A percentile compares a stretch with the other conserved stretches of the same genome.
These are phyloP conservation scores for Sepiola atlantica DNA, from an alignment of 2,888 invertebrate species.

Conservation along the genomic window DNA sequence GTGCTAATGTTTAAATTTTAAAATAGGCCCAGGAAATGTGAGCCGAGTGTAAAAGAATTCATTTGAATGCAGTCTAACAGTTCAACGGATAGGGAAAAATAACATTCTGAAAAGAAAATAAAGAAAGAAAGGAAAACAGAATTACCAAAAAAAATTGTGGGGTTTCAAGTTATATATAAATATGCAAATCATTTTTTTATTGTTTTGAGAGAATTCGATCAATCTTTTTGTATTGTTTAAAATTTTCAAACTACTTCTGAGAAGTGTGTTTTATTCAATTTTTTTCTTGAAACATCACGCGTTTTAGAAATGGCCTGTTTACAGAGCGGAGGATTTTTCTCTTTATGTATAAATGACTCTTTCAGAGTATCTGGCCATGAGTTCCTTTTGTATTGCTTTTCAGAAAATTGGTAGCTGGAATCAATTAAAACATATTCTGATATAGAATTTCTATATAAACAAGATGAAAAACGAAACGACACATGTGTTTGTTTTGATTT, in stretches of 20 bases:
- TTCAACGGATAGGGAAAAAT: background rate
- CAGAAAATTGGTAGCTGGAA: constrained; percentile 20
- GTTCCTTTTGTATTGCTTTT: background rate
- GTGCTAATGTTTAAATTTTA: background rate
- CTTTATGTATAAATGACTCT: background rate
- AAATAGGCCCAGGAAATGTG: background rate
- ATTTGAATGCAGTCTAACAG: background rate
- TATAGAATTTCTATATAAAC: constrained; percentile 1
- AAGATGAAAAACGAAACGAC: background rate
- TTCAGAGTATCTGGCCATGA: background rate
- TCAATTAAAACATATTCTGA: constrained; percentile 22
- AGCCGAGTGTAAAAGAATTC: background rate
- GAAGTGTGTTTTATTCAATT: background rate
- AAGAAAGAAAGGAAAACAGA: background rate
- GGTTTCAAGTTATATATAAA: background rate
- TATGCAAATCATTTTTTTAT: background rate
- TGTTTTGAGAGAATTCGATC: background rate
- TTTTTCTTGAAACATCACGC: constrained; percentile 8
- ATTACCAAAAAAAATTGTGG: background rate
- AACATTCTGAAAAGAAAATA: background rate
- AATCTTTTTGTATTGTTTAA: background rate
- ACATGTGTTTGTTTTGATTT: background rate
- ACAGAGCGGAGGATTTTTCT: background rate
- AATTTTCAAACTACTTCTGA: background rate
- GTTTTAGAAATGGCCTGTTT: constrained; percentile 1